Evolutionary conservation across 2,888 invertebrate genomes (phyloP).

Genomic region (Steinernema carpocapsae): DNA sequence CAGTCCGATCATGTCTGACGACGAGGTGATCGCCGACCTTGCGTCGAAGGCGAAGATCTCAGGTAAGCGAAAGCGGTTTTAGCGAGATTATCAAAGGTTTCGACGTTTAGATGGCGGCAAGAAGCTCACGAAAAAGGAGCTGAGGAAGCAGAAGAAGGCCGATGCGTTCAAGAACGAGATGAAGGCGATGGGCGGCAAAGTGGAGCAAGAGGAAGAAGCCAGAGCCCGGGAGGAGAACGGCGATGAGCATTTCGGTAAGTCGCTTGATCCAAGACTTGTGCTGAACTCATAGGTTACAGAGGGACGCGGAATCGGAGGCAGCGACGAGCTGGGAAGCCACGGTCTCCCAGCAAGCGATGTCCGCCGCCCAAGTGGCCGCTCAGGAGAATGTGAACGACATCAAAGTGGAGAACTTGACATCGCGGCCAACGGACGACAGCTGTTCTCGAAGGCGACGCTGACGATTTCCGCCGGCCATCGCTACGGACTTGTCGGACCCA

Average conservation of each 20-base stretch:
- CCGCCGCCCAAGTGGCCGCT: conserved; percentile 74
- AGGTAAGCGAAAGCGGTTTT: too few species aligned
- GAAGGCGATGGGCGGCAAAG: conserved; percentile 63
- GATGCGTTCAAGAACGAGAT: conserved; percentile 61
- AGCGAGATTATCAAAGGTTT: too few species aligned
- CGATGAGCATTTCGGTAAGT: conserved; percentile 27
- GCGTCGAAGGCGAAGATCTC: not conserved
- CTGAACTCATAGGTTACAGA: conserved; percentile 34
- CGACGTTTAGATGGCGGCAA: conserved; percentile 33
- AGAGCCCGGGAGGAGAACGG: conserved; percentile 37
- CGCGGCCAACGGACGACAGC: conserved; percentile 92
- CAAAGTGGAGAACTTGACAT: conserved; percentile 98
- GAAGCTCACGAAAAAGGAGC: conserved; percentile 51
- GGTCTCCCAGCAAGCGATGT: conserved; percentile 80
- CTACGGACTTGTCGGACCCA: conserved; percentile 97
- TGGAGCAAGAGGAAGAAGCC: conserved; percentile 50
- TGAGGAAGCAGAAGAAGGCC: conserved; percentile 52
- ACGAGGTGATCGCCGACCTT: not conserved
- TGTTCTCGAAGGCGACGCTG: conserved; percentile 93
- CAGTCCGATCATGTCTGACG: not conserved
- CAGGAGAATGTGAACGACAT: conserved; percentile 93
- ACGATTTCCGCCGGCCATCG: conserved; percentile 89
- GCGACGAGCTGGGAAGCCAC: conserved; percentile 83
- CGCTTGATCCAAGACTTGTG: not conserved
- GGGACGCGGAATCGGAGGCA: conserved; percentile 66